phyloP scores from a whole-genome alignment of 2,888 invertebrate genomes.

The Chymomyza amoena region DNA sequence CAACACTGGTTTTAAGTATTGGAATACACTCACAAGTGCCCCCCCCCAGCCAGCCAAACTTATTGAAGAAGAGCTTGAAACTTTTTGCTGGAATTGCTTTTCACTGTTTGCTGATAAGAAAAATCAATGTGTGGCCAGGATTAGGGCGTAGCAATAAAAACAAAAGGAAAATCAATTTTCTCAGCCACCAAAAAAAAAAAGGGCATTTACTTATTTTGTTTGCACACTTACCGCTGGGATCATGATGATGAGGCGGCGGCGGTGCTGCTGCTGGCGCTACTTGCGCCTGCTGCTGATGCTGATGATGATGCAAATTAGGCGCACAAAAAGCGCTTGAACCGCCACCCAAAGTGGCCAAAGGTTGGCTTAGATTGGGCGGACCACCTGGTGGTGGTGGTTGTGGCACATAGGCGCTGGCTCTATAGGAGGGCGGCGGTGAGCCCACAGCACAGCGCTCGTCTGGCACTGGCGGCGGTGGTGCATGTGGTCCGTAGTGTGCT shows the following conservation, averaged over 20 bases:
- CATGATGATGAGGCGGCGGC: slow-evolving; percentile 56
- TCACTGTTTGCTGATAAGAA: slow-evolving; percentile 55
- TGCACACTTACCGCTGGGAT: slow-evolving; percentile 71
- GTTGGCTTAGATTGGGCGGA: slow-evolving; percentile 17
- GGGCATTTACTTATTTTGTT: neutral
- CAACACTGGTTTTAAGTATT: too few relatives aligned
- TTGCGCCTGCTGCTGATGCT: slow-evolving; percentile 67
- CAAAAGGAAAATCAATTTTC: neutral
- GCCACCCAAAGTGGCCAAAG: slow-evolving; percentile 69
- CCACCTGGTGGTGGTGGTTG: slow-evolving; percentile 41
- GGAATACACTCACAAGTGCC: too few relatives aligned
- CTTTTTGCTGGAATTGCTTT: slow-evolving; percentile 25
- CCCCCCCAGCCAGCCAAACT: too few relatives aligned
- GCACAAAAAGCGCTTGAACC: slow-evolving; percentile 78
- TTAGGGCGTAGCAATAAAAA: slow-evolving; percentile 14
- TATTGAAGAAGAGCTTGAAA: too few relatives aligned
- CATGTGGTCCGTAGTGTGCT: slow-evolving; percentile 44
- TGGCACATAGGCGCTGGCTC: slow-evolving; percentile 64
- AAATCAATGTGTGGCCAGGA: slow-evolving; percentile 43
- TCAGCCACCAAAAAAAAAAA: neutral
- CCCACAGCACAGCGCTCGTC: slow-evolving; percentile 69
- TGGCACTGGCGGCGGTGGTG: slow-evolving; percentile 46
- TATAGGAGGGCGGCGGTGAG: slow-evolving; percentile 73
- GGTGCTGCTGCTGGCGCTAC: neutral
- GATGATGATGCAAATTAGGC: slow-evolving; percentile 75